Evolutionary conservation across 2,888 invertebrate genomes (phyloP), one percentile per base, ranked within the genome.

Genomic region (Drosophila meridiana): DNA sequence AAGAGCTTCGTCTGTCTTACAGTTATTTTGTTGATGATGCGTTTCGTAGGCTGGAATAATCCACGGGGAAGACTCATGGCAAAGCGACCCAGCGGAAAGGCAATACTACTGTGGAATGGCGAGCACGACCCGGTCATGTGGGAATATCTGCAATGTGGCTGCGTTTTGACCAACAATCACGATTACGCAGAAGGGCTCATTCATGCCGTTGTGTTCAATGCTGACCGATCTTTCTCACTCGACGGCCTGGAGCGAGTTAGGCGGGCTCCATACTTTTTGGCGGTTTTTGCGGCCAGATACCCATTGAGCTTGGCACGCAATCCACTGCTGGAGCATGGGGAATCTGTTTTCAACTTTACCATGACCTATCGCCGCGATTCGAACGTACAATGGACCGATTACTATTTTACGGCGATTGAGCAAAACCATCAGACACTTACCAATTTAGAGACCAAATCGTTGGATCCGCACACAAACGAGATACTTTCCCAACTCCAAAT

Each of bases 321-420:
- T 20, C 53, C 53, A 2, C 20, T 45, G 9, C 20, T 40, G 9
- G 59, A 9, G 4, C 9, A 62, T 26, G 52, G 34, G 8, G 34
- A 56, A 11, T 20, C 53, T 4, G 11, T 55, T 32, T 68, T 76
- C n/a, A 87, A 85, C 28, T 43, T 73, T 2, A 82, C 87, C 6
- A 84, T 84, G 84, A 78, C 76, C n/a, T 84, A 87, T 59, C 85
- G 87, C 3, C 50, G 26, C n/a, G 87, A 84, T 28, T 84, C 84
- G 20, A 72, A 84, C 43, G 0, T 84, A 0, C 8, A 76, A 2
- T 84, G 73, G 79, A 56, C 62, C 3, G 57, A 78, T 8, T 77
- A 67, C 38, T 69, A 66, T 36, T 84, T 84, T 7, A 30, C 72
- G 3, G 0, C 13, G 14, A 30, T 7, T 6, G 9, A n/a, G 1